phyloP scores from a whole-genome alignment of 1,140 invertebrate genomes.

The Eupeodes corollae region DNA sequence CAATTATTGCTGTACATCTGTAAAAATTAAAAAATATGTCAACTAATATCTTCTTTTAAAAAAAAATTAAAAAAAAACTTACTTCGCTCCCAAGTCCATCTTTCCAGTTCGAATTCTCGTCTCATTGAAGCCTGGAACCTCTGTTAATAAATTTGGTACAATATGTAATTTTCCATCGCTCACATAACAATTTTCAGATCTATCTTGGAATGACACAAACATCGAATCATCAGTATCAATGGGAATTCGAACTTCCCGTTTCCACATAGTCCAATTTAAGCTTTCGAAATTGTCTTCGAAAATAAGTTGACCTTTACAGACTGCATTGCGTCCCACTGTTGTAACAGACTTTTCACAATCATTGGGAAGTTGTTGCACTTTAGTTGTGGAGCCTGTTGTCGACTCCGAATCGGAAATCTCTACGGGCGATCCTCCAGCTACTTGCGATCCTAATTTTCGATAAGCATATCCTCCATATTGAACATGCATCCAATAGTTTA shows the following conservation, averaged over 20 bases:
- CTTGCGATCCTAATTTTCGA: no score
- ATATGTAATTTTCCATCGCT: conserved; percentile 6
- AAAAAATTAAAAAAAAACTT: neutral
- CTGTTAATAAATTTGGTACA: neutral
- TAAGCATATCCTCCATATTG: no score
- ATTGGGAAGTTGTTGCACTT: no score
- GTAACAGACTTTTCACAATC: no score
- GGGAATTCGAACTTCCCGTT: conserved; percentile 19
- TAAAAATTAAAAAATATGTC: neutral
- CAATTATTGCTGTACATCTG: conserved; percentile 48
- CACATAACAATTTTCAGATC: neutral
- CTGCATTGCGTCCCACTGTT: neutral
- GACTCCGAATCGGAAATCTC: no score
- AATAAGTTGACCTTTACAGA: conserved; percentile 21
- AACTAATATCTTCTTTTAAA: neutral
- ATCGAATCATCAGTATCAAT: conserved; percentile 21
- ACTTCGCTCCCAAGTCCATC: no score
- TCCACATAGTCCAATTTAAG: conserved; percentile 21
- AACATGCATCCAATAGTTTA: no score
- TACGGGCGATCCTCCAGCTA: no score
- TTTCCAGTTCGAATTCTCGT: no score
- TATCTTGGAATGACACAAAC: conserved; percentile 16
- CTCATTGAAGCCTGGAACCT: no score
- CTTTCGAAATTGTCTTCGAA: conserved; percentile 25
- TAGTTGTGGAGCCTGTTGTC: no score